Evolutionary conservation across 2,888 invertebrate genomes (phyloP).

Genomic region (Brenthis hecate): DNA sequence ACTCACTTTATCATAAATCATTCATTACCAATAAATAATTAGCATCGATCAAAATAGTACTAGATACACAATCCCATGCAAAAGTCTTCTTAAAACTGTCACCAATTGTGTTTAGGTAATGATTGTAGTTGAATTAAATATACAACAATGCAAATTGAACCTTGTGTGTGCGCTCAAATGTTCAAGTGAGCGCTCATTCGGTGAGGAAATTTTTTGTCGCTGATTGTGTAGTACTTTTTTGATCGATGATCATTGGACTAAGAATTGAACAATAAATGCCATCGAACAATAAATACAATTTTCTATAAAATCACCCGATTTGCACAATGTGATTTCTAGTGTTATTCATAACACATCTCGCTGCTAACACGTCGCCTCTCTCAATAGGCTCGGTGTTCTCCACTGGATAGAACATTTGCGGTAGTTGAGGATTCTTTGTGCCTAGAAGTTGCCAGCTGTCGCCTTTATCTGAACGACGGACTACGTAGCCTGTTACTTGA

Average conservation of each 20-base stretch:
- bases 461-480: conserved; percentile 81
- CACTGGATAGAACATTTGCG: conserved; percentile 97
- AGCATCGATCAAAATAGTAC: background rate
- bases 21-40: too few relatives aligned
- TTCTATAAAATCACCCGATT: conserved; percentile 85
- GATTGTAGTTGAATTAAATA: too few relatives aligned
- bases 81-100: too few relatives aligned
- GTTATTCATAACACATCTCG: conserved; percentile 96
- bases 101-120: too few relatives aligned
- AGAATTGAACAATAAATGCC: background rate
- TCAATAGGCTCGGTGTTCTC: conserved; percentile 83
- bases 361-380: conserved; percentile 90
- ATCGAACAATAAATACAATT: background rate
- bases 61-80: too few relatives aligned
- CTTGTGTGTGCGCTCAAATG: too few relatives aligned
- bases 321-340: conserved; percentile 83
- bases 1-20: too few relatives aligned
- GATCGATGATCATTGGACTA: too few relatives aligned
- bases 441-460: conserved; percentile 93
- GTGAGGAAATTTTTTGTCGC: conserved; percentile 7
- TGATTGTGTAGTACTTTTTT: background rate
- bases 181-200: too few relatives aligned
- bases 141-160: too few relatives aligned
- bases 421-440: conserved; percentile 91
- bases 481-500: conserved; percentile 92